phyloP scores from a whole-genome alignment of 2,888 invertebrate species.

The Plagodis pulveraria region DNA sequence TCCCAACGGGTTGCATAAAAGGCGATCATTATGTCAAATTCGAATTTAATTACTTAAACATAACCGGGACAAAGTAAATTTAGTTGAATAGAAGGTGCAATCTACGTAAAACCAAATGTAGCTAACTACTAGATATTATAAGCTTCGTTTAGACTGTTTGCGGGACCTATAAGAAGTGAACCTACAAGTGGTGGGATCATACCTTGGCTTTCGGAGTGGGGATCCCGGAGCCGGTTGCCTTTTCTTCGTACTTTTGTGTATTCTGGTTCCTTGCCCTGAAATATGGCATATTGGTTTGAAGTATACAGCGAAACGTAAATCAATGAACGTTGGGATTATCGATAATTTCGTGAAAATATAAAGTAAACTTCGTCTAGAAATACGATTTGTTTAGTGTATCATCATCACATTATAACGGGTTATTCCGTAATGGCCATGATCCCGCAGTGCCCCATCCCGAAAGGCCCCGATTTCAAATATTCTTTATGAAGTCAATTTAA shows the following conservation, averaged over 20 bases:
- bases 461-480: too few relatives aligned
- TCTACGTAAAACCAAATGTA: constrained; percentile 78
- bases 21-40: constrained; percentile 82
- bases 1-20: constrained; percentile 83
- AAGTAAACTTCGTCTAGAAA: too few relatives aligned
- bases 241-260: constrained; percentile 94
- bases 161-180: constrained; percentile 23
- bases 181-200: constrained; percentile 39
- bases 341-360: too few relatives aligned
- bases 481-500: too few relatives aligned
- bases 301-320: too few relatives aligned
- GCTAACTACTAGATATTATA: constrained; percentile 73
- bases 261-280: constrained; percentile 91
- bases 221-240: constrained; percentile 91
- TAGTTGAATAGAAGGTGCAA: constrained; percentile 72
- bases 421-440: too few relatives aligned
- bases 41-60: constrained; percentile 74
- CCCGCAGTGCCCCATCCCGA: too few relatives aligned
- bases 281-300: too few relatives aligned
- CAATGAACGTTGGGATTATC: too few relatives aligned
- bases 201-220: constrained; percentile 95
- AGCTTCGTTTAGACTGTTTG: constrained; percentile 56
- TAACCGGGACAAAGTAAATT: constrained; percentile 75
- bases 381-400: too few relatives aligned
- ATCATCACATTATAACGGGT: too few relatives aligned